Base-by-base conservation (phyloP, 2,888 invertebrate species). In the Mesorhabditis sp. region DNA sequence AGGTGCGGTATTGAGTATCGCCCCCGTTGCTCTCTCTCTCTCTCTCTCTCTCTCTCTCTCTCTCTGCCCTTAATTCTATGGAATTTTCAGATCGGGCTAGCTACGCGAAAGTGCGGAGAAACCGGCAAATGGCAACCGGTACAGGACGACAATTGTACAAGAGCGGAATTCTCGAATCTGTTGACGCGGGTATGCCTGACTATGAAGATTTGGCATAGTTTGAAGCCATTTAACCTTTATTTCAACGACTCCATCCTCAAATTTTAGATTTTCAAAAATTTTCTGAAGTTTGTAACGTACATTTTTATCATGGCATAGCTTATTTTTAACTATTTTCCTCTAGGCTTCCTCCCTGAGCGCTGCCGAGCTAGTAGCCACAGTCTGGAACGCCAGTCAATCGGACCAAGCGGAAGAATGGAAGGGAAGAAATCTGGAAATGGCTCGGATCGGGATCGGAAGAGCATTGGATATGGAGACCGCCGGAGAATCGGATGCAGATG, bases 101-200 rank as follows among this genome's bases (percentile, higher is more conserved):
- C 82, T 1, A 81, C 81, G 0, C 62, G 83, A 65, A 74, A 72
- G 50, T 83, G 83, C 70, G 67, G 70, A 10, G 69, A 73, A 62
- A 70, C 72, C 42, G 79, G 76, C 4, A 63, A 76, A 66, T 83
- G 83, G 83, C 67, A 75, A 4, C 69, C 70, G n/a, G 78, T 82
- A 65, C 73, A 80, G 50, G 69, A 73, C 5, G 79, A 80, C 74
- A 83, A 83, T 69, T 83, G 83, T 71, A 83, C 83, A 5, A 68
- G 78, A 28, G 74, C 74, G 0, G 76, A 77, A 66, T 78, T 76
- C 58, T 75, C 76, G 0, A 72, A 74, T 4, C 74, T 78, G 74
- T 75, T 78, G 44, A 75, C 75, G 67, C 76, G 76, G 69, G 72
- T 69, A 67, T 15, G 28, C 28, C 28, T 28, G 28, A 28, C 1